Base-by-base conservation (phyloP, 2,888 invertebrate genomes). In the Cryptosula pallasiana region DNA sequence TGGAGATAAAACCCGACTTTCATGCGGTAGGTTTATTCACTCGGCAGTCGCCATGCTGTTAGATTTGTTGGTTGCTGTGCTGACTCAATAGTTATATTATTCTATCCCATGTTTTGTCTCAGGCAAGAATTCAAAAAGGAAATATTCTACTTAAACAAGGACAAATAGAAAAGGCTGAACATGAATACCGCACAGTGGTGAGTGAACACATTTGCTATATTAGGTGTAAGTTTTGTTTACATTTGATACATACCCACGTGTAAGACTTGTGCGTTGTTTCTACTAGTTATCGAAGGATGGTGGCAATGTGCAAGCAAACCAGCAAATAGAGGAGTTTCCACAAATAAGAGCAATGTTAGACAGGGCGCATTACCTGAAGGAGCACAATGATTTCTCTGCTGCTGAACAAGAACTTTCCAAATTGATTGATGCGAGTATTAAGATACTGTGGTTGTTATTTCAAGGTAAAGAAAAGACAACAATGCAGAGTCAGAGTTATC, bases 1-100 rank as follows among this genome's bases (percentile, higher is more conserved):
- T 99, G 75, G 92, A 95, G 82, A 84, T 99, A 73, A 97, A 98
- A 83, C 92, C 95, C 3, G 97, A 97, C 84, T 99, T 99, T 85
- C 90, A 90, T 73, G 90, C 95, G 1, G 97, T 95, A 71, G 89
- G 91, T 83, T 25, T 25, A 13, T 58, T n/a, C n/a, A n/a, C n/a
- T n/a, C n/a, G n/a, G n/a, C n/a, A n/a, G n/a, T n/a, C n/a, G n/a
- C n/a, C n/a, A n/a, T n/a, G n/a, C n/a, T n/a, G n/a, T n/a, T n/a
- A n/a, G n/a, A n/a, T n/a, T n/a, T n/a, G n/a, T n/a, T n/a, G n/a
- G n/a, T n/a, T n/a, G n/a, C n/a, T n/a, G n/a, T n/a, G n/a, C n/a
- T n/a, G n/a, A n/a, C n/a, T n/a, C n/a, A n/a, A n/a, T n/a, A n/a
- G n/a, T n/a, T n/a, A n/a, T n/a, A n/a, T n/a, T n/a, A n/a, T n/a